Conservation (phyloP, 1,140 invertebrate genomes). For the Halictus rubicundus region DNA sequence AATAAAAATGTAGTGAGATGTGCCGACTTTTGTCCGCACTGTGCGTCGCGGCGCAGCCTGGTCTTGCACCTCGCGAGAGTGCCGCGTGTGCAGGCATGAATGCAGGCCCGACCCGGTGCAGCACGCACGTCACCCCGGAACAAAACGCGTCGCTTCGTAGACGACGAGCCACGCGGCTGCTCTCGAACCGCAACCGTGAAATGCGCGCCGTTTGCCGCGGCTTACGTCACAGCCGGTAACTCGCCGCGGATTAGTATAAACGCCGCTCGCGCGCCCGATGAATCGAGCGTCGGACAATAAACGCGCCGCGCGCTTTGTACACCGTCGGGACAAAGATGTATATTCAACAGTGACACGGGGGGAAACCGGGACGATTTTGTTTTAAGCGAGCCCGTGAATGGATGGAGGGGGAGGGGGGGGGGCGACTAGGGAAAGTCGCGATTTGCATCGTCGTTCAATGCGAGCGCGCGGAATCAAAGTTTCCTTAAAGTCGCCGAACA, state of each 20-base stretch:
- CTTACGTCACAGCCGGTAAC: not conserved
- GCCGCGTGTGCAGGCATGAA: not conserved
- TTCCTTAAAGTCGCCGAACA: not conserved
- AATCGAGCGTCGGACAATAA: slow-evolving; percentile 28
- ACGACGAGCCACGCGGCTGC: not conserved
- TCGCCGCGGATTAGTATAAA: slow-evolving; percentile 22
- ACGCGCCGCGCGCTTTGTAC: slow-evolving; percentile 8
- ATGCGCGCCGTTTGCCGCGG: not conserved
- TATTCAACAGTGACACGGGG: not conserved
- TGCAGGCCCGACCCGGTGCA: not conserved
- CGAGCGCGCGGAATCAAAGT: not conserved
- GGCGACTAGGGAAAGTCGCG: not conserved
- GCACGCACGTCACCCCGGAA: slow-evolving; percentile 25
- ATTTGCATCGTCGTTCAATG: not conserved
- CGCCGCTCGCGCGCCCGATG: slow-evolving; percentile 8
- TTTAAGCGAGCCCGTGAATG: not conserved
- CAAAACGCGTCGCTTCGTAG: slow-evolving; percentile 30
- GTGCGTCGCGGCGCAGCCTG: not conserved
- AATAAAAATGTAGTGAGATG: no score
- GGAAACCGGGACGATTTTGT: slow-evolving; percentile 18
- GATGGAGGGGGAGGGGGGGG: no score
- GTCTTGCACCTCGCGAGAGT: not conserved
- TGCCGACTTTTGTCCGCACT: no score
- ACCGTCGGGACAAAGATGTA: slow-evolving; percentile 22
- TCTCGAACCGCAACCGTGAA: slow-evolving; percentile 7